Percentiles rank a stretch among this genome's conserved stretches.
Evolutionary conservation across 1,140 invertebrate species (phyloP).

Genomic region (Drosophila sp.): DNA sequence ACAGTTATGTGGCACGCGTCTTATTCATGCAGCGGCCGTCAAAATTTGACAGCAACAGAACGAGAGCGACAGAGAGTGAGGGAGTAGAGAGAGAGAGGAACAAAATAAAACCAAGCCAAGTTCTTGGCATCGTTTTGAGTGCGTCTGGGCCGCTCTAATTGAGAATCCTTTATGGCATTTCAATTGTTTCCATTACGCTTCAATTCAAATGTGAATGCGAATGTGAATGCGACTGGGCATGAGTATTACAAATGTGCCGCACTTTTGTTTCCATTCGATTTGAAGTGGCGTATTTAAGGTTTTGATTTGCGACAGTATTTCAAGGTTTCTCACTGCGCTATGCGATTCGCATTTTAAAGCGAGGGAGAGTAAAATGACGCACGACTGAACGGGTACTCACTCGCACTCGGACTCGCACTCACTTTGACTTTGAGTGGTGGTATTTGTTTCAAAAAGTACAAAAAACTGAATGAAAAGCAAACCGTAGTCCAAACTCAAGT

Average conservation of each 20-base stretch:
- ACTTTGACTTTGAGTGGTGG: conserved; percentile 33
- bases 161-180: conserved; percentile 82
- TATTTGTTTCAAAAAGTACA: conserved; percentile 53
- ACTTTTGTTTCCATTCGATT: conserved; percentile 77
- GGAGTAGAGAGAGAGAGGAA: neutral
- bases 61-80: neutral
- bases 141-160: conserved; percentile 73
- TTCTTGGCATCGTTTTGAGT: conserved; percentile 47
- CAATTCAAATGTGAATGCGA: conserved; percentile 53
- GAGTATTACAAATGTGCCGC: conserved; percentile 35
- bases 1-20: conserved; percentile 69
- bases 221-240: conserved; percentile 10
- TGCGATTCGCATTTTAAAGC: conserved; percentile 65
- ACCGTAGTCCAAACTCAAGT: conserved; percentile 59
- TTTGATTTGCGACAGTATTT: conserved; percentile 81
- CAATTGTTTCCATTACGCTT: conserved; percentile 83
- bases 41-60: conserved; percentile 75
- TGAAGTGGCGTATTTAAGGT: conserved; percentile 83
- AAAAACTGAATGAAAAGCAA: conserved; percentile 12
- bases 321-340: conserved; percentile 41
- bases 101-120: conserved; percentile 45
- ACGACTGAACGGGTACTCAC: conserved; percentile 20
- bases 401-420: conserved; percentile 25
- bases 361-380: conserved; percentile 22
- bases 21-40: conserved; percentile 74